A percentile compares a stretch with the other conserved stretches of the same genome.
Evolutionary conservation across 2,888 invertebrate species (phyloP).

Genomic region (Nowickia ferox): DNA sequence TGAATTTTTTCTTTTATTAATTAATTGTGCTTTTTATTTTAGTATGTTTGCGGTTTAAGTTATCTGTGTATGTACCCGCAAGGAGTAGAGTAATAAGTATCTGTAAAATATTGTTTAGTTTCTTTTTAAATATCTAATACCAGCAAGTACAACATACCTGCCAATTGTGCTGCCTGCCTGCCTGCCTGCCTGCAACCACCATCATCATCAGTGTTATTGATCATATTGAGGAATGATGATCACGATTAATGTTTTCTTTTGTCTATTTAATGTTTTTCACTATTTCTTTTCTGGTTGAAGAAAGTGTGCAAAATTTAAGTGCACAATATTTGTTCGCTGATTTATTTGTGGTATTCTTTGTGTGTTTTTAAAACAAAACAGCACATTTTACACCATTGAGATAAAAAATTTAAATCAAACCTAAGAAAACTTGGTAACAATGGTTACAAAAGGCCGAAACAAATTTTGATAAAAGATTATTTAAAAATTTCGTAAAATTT

Average conservation of each 20-base stretch:
- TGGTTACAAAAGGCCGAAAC: too few relatives aligned
- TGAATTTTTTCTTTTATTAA: slow-evolving; percentile 32
- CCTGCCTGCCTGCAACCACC: background rate
- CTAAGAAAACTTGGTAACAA: too few relatives aligned
- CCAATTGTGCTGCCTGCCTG: background rate
- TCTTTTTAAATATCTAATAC: slow-evolving; percentile 1
- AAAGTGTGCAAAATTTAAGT: slow-evolving; percentile 69
- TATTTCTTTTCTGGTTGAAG: slow-evolving; percentile 44
- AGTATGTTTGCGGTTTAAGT: background rate
- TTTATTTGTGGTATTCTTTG: slow-evolving; percentile 57
- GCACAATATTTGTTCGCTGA: slow-evolving; percentile 59
- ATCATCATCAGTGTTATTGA: slow-evolving; percentile 40
- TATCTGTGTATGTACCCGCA: background rate
- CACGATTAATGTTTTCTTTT: slow-evolving; percentile 56
- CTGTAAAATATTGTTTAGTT: slow-evolving; percentile 3
- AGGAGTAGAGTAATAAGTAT: background rate
- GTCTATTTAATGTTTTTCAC: background rate
- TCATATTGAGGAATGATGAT: slow-evolving; percentile 51
- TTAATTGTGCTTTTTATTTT: slow-evolving; percentile 47
- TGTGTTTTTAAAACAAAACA: background rate
- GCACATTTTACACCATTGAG: slow-evolving; percentile 25
- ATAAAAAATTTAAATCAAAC: background rate
- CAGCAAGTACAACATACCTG: slow-evolving; percentile 29
- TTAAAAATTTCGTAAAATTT: too few relatives aligned
- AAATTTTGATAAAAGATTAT: too few relatives aligned